Conservation (phyloP, 1,140 invertebrate species). For the Drosophila lacertosa region DNA sequence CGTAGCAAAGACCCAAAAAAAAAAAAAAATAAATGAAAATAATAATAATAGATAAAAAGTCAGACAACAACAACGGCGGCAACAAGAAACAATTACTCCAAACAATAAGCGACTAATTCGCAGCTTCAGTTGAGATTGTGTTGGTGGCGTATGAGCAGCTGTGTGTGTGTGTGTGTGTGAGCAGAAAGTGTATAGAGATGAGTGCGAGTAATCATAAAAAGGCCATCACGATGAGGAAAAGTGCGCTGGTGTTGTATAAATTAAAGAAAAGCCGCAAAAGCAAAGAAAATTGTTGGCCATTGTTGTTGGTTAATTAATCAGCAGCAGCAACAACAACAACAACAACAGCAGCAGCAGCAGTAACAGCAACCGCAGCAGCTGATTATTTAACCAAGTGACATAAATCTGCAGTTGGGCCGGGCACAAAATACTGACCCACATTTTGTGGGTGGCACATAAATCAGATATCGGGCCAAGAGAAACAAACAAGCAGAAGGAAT, state of each 20-base stretch:
- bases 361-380: slow-evolving; percentile 10
- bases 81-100: slow-evolving; percentile 79
- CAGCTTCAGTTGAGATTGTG: slow-evolving; percentile 55
- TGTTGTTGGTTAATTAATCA: slow-evolving; percentile 70
- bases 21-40: slow-evolving; percentile 20
- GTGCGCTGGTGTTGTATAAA: slow-evolving; percentile 45
- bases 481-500: slow-evolving; percentile 63
- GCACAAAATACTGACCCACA: slow-evolving; percentile 58
- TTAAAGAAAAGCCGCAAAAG: slow-evolving; percentile 54
- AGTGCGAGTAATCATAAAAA: slow-evolving; percentile 73
- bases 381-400: slow-evolving; percentile 79
- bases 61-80: slow-evolving; percentile 28
- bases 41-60: slow-evolving; percentile 20
- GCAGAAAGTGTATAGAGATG: slow-evolving; percentile 45
- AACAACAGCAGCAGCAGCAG: slow-evolving; percentile 7
- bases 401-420: slow-evolving; percentile 52
- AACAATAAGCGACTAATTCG: slow-evolving; percentile 80
- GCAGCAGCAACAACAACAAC: slow-evolving; percentile 3
- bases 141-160: slow-evolving; percentile 40
- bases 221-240: slow-evolving; percentile 74
- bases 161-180: slow-evolving; percentile 16
- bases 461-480: slow-evolving; percentile 53
- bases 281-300: slow-evolving; percentile 50
- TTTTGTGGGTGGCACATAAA: slow-evolving; percentile 42
- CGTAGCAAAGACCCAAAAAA: slow-evolving; percentile 32